Percentiles rank a stretch among this genome's conserved stretches.
Conservation (phyloP, 2,113 vertebrate genomes). For the Eubucco bourcierii region DNA sequence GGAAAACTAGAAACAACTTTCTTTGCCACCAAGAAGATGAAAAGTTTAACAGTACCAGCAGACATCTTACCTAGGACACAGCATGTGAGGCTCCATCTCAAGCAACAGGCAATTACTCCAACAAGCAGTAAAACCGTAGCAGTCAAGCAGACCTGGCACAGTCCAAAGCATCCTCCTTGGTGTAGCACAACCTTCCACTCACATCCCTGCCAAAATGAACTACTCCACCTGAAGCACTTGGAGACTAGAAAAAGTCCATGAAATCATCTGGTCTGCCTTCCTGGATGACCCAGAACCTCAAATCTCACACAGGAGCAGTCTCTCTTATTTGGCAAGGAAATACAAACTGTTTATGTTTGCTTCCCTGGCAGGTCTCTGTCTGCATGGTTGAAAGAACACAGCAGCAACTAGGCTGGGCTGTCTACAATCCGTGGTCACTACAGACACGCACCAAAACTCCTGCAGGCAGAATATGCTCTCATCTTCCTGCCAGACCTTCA, state of each 20-base stretch:
- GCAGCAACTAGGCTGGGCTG: background rate
- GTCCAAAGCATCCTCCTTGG: rapidly evolving
- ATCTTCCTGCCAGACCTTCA: too few relatives aligned
- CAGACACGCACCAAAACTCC: background rate
- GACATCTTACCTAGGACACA: background rate
- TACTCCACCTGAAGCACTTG: background rate
- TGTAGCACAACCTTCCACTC: background rate
- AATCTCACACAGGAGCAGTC: rapidly evolving
- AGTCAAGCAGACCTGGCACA: background rate
- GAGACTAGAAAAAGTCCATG: rapidly evolving
- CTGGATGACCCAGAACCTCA: rapidly evolving
- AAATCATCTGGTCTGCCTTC: rapidly evolving
- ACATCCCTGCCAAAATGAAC: background rate
- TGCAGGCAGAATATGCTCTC: background rate
- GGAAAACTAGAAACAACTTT: background rate
- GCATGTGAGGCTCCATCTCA: background rate
- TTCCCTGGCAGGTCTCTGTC: background rate
- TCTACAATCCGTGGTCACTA: rapidly evolving
- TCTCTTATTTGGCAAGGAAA: background rate
- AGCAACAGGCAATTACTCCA: background rate
- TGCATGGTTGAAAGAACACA: rapidly evolving
- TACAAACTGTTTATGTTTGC: background rate
- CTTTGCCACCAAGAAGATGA: rapidly evolving
- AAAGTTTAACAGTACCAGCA: background rate
- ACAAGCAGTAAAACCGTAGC: rapidly evolving